Evolutionary conservation across 2,888 invertebrate genomes (phyloP).

Genomic region (Dryocosmus kuriphilus): DNA sequence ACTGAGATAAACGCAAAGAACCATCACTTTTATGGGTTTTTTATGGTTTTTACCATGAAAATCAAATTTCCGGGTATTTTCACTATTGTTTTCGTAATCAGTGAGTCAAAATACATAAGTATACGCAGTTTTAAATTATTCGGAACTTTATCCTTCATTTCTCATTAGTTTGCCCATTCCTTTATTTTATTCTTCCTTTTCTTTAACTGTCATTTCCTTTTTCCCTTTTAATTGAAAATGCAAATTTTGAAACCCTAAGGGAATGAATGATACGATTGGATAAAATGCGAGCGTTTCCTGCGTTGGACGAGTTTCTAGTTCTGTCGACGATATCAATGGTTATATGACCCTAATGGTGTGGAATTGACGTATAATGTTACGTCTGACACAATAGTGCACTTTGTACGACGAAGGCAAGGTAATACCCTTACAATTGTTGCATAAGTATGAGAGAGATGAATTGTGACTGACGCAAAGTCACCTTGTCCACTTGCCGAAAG

Average conservation of each 20-base stretch:
- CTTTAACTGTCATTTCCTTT: no score
- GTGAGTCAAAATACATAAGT: no score
- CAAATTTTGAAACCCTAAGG: neutral
- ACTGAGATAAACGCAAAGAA: no score
- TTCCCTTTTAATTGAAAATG: neutral
- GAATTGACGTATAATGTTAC: slow-evolving; percentile 42
- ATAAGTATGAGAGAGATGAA: slow-evolving; percentile 47
- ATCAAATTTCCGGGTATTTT: no score
- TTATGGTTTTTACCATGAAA: no score
- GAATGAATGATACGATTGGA: neutral
- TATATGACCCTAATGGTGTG: slow-evolving; percentile 42
- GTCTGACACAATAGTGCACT: slow-evolving; percentile 46
- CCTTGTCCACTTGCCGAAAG: slow-evolving; percentile 42
- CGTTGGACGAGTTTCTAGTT: slow-evolving; percentile 16
- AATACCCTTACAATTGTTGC: slow-evolving; percentile 45
- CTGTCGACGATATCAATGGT: slow-evolving; percentile 44
- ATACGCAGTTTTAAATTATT: no score
- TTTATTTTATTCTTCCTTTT: no score
- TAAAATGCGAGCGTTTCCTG: slow-evolving; percentile 15
- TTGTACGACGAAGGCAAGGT: slow-evolving; percentile 52
- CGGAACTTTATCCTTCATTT: no score
- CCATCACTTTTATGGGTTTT: no score
- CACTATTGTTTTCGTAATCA: no score
- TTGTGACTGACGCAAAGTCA: slow-evolving; percentile 43
- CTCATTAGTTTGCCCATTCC: no score